Base-by-base conservation (phyloP, 2,888 invertebrate genomes). In the Halictus ligatus region DNA sequence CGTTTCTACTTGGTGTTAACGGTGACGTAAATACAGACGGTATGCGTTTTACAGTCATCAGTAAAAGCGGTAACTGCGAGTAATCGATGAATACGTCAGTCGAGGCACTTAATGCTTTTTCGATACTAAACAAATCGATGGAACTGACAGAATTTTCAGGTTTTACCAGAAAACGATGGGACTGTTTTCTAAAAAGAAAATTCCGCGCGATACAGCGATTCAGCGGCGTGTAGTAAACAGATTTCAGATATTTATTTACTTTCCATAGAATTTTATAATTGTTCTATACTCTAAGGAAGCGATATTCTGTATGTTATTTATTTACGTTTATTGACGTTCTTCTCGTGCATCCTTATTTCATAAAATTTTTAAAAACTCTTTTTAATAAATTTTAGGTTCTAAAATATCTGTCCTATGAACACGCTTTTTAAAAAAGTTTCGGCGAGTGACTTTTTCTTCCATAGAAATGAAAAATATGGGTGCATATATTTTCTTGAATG, bases 31-130 rank as follows among this genome's bases (percentile, higher is more conserved):
- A 69, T 40, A 21, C 35, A 18, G 69, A 69, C 10, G 40, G 69
- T 69, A 40, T 69, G 69, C 40, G 69, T 69, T 40, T 67, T n/a
- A 40, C 69, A 40, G 40, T 69, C 69, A 69, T 69, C 69, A 21
- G 69, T 69, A 69, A 69, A 69, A 40, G 18, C 35, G 21, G 12
- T 40, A 69, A 69, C 35, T 3, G 40, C 15, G 40, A 69, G 21
- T 40, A 69, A 40, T 69, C 35, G 40, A 69, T 69, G n/a, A 21
- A 40, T 3, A 35, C 15, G 21, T 69, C 10, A n/a, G 40, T 10
- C 40, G 40, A 69, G 40, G 21, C 18, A 40, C 40, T 69, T 40
- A 40, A 69, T 69, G 69, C 21, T 35, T 69, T 40, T 69, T 69
- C 21, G 10, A 40, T 40, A 40, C 18, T 40, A 40, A 69, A 69